A percentile compares a stretch with the other conserved stretches of the same genome.
phyloP scores from a whole-genome alignment of 1,140 invertebrate species.

The Trinorchestia longiramus region DNA sequence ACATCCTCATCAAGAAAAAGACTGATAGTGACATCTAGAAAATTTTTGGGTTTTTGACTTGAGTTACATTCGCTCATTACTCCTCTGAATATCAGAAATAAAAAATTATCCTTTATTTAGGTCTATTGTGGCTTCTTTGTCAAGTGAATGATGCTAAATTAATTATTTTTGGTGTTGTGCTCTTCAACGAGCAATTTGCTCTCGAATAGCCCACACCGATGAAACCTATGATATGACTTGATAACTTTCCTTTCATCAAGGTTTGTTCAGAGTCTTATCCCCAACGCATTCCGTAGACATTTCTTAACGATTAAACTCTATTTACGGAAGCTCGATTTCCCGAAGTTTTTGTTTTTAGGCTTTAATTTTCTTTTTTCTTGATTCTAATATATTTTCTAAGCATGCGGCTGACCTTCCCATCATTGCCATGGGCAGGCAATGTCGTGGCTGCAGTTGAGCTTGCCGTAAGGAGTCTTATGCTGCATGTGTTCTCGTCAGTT shows the following conservation, averaged over 20 bases:
- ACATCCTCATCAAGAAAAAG: slow-evolving; percentile 78
- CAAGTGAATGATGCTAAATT: background rate
- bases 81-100: background rate
- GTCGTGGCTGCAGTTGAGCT: background rate
- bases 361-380: background rate
- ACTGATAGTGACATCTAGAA: slow-evolving; percentile 58
- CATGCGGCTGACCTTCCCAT: background rate
- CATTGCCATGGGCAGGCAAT: no score
- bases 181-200: background rate
- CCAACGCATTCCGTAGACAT: background rate
- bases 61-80: background rate
- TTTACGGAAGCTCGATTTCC: background rate
- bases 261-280: background rate
- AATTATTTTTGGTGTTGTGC: background rate
- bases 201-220: background rate
- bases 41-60: background rate
- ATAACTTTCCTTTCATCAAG: background rate
- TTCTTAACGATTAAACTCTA: background rate
- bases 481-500: background rate
- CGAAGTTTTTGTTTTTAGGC: background rate
- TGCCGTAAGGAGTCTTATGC: background rate
- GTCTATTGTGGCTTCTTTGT: background rate
- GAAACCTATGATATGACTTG: background rate
- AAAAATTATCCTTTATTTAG: background rate
- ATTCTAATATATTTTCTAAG: background rate